Base-by-base conservation (phyloP, 1,140 invertebrate genomes). In the Pseudobourletiella spinata region DNA sequence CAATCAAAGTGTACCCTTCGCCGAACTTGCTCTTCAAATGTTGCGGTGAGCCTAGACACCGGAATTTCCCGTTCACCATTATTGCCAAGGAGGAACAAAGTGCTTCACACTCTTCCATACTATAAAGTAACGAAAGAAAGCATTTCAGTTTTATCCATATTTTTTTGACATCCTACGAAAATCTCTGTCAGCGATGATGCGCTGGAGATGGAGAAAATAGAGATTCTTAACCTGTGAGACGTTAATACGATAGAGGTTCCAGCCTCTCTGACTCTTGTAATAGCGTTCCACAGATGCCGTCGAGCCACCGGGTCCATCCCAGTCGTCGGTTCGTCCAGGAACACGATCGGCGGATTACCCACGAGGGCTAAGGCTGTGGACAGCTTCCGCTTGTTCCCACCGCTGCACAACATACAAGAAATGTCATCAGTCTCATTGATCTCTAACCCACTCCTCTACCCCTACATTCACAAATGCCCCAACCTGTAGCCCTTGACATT, bases 381-480 rank as follows among this genome's bases (percentile, higher is more conserved):
- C 25, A 99, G 76, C 75, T 98, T 96, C 43, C 95, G 81, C 73
- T 95, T 96, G 69, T 96, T 98, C 0, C 95, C 95, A 14, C 91
- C 91, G 72, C 90, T 95, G 71, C 86, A 22, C 39, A n/a, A 16
- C 39, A 43, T 70, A 71, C 51, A 18, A 43, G 8, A 43, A 42
- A 43, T 28, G 11, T 58, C 8, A 28, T 25, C 8, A n/a, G 15
- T 8, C 16, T 43, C 26, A 14, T 18, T 16, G 1, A 57, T 48
- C 16, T 14, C 14, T 8, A 54, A 18, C 24, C 15, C 3, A 22
- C 14, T 54, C 4, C 15, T 8, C 8, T 15, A 14, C 22, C 2
- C 14, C 6, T 30, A 3, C 6, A 35, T 24, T 35, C 16, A 30
- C 3, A 35, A 18, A 32, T 25, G 4, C 14, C 15, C 8, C 83